Evolutionary conservation across 2,888 invertebrate species (phyloP), one percentile per base, ranked within the genome.

Genomic region (Stenotaenia linearis): DNA sequence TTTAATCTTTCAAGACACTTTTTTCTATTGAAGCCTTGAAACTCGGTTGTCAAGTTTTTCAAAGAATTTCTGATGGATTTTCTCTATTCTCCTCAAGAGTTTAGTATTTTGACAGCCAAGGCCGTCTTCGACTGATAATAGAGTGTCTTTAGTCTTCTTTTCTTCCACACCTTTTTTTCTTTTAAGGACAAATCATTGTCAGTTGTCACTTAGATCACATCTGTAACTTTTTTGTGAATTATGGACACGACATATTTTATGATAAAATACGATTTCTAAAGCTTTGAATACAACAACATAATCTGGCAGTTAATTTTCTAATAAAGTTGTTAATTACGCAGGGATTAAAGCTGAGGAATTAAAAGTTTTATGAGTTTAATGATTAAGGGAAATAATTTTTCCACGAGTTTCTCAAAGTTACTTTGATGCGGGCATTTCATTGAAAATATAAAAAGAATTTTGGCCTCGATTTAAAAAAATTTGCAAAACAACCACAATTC

Each of bases 401-500:
- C n/a, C n/a, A n/a, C n/a, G n/a, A n/a, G n/a, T n/a, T n/a, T n/a
- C n/a, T n/a, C n/a, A n/a, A n/a, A n/a, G n/a, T n/a, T n/a, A n/a
- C n/a, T 50, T 50, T 28, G 69, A 25, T 69, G 69, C 25, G 69
- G 69, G 69, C 28, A 69, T 69, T 69, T 15, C 25, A 28, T 25
- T 23, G 28, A n/a, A 28, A 69, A 28, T 69, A 9, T 25, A 69
- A 69, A 69, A 69, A 69, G 23, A 28, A 69, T 69, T 69, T 28
- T 69, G 69, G 69, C 69, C 69, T 69, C 69, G 69, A 69, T 69
- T 69, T 69, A 69, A n/a, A 69, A 28, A 69, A 69, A 69, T 69
- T 69, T 69, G 69, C 69, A 69, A 69, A 69, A 69, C 69, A 69
- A 69, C 69, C 69, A 69, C 69, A 69, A 69, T 69, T 69, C 69